Conservation (phyloP, 23 tunicate species). For the Trididemnum nubilum region DNA sequence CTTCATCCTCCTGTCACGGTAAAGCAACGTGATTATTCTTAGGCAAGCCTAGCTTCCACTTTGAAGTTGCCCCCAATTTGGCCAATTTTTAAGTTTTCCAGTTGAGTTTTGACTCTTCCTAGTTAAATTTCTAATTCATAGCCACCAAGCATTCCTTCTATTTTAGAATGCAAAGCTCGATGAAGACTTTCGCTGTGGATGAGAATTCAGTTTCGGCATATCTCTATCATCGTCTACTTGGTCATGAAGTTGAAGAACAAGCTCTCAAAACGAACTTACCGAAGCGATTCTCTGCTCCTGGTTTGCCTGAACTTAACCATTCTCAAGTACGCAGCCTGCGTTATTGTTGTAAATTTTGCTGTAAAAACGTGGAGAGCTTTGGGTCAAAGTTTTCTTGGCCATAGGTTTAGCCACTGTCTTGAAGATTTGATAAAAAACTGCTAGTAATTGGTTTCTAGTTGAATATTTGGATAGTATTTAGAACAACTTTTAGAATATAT, state of each 20-base stretch:
- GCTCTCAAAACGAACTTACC: slow-evolving; percentile 86
- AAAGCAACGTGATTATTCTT: no score
- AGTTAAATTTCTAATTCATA: no score
- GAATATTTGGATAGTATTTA: no score
- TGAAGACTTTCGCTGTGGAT: slow-evolving; percentile 98
- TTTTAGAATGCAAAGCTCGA: slow-evolving; percentile 95
- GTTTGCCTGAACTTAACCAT: slow-evolving; percentile 94
- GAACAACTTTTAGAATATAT: no score
- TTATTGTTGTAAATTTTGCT: background rate
- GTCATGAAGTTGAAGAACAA: slow-evolving; percentile 93
- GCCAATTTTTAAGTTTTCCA: no score
- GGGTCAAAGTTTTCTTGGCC: background rate
- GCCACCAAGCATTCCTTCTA: no score
- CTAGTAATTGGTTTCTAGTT: no score
- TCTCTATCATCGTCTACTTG: slow-evolving; percentile 90
- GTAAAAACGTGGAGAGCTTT: background rate
- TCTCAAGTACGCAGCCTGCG: slow-evolving; percentile 68
- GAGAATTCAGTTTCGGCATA: slow-evolving; percentile 93
- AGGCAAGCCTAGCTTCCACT: no score
- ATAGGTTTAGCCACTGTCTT: background rate
- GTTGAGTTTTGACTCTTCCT: no score
- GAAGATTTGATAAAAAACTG: no score
- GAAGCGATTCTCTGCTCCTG: slow-evolving; percentile 95
- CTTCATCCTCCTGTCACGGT: no score
- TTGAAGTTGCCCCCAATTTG: no score